Percentiles rank a stretch among this genome's conserved stretches.
Evolutionary conservation across 2,888 invertebrate species (phyloP).

Genomic region (Trachelus iudaicus): DNA sequence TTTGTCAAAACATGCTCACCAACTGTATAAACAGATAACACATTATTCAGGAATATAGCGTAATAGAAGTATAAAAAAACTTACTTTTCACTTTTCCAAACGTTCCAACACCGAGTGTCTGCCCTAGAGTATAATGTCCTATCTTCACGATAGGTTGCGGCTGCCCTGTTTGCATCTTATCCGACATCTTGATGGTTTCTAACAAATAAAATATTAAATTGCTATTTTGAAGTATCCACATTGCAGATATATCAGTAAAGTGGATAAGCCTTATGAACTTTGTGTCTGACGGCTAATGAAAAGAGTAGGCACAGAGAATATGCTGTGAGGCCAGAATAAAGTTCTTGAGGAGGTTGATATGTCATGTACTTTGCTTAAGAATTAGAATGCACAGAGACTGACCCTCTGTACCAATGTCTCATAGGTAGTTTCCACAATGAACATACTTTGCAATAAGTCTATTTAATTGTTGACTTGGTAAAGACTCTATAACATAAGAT

Average conservation of each 20-base stretch:
- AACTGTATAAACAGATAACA: conserved; percentile 67
- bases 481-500: not conserved
- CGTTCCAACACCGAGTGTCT: conserved; percentile 95
- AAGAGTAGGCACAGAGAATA: not conserved
- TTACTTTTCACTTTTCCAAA: conserved; percentile 98
- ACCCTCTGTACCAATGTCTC: not conserved
- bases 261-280: not conserved
- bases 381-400: not conserved
- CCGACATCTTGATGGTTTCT: conserved; percentile 46
- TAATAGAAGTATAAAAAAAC: conserved; percentile 32
- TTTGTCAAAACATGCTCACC: conserved; percentile 98
- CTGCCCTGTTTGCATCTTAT: conserved; percentile 52
- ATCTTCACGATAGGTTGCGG: conserved; percentile 90
- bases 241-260: not conserved
- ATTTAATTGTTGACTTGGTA: not conserved
- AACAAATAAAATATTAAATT: not conserved
- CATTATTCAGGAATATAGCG: not conserved
- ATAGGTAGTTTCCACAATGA: not conserved
- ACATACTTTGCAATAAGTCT: not conserved
- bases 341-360: not conserved
- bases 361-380: not conserved
- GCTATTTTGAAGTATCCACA: not conserved
- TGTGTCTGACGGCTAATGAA: not conserved
- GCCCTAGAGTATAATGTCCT: conserved; percentile 96
- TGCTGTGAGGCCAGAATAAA: not conserved